Conservation (phyloP, 2,888 invertebrate species). For the Caenorhabditis japonica region DNA sequence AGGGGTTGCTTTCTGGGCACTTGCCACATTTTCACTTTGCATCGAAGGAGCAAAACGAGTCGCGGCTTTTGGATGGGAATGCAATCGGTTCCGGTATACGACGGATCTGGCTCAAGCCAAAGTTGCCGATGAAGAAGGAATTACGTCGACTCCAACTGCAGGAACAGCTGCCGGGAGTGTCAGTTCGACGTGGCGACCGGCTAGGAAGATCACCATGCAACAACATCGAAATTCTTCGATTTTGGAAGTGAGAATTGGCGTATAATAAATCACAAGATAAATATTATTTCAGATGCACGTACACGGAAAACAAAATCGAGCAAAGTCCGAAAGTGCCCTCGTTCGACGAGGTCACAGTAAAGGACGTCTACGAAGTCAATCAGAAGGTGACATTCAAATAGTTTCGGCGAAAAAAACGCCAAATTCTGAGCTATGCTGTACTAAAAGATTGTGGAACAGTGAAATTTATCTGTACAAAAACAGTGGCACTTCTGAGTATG, state of each 20-base stretch:
- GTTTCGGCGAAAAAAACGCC: constrained; percentile 3
- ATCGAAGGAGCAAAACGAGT: constrained; percentile 58
- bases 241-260: constrained; percentile 36
- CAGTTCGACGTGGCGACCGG: constrained; percentile 19
- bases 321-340: constrained; percentile 40
- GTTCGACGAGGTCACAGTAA: constrained; percentile 31
- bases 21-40: constrained; percentile 65
- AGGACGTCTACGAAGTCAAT: constrained; percentile 23
- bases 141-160: constrained; percentile 3
- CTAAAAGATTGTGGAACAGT: constrained; percentile 38
- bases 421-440: constrained; percentile 1
- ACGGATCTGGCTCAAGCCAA: constrained; percentile 37
- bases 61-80: constrained; percentile 70
- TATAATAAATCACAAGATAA: too few relatives aligned
- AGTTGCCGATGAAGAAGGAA: constrained; percentile 30
- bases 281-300: constrained; percentile 21
- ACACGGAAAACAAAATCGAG: constrained; percentile 28
- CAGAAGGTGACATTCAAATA: constrained; percentile 23
- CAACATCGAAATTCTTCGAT: constrained; percentile 32
- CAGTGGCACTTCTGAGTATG: constrained; percentile 36
- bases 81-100: constrained; percentile 60
- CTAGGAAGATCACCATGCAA: constrained; percentile 28
- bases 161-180: constrained; percentile 20
- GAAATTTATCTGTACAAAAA: constrained; percentile 37
- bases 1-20: constrained; percentile 74